Base-by-base conservation (phyloP, 2,888 invertebrate species). In the Anaspis maculata region DNA sequence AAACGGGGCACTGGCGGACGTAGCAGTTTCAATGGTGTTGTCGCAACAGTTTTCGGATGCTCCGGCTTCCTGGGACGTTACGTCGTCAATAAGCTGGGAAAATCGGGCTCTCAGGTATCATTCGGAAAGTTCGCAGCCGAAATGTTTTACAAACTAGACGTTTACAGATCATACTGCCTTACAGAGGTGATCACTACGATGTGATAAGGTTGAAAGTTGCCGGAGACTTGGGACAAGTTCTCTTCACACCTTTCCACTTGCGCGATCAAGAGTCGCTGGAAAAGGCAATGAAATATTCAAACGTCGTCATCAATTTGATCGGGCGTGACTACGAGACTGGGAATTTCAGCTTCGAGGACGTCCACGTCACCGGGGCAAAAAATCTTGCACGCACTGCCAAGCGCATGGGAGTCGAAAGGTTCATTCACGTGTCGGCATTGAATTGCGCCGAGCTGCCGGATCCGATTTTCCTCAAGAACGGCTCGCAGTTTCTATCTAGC, bases 1-100 rank as follows among this genome's bases (percentile, higher is more conserved):
- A 87, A 83, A 61, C 72, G 83, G 44, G 91, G 90, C 15, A 86
- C 89, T 12, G 91, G 90, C 9, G 97, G 96, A 11, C 79, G 98
- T 19, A 85, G 87, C 48, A 96, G 95, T 57, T 98, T 97, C 64
- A 97, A 87, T 68, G 98, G 98, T 0, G 74, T 88, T 33, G 92
- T 97, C 2, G 92, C 90, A n/a, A 98, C 98, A n/a, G 86, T 98
- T 1, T 96, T 97, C 63, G 97, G 97, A 30, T 78, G 79, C 34
- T 81, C 82, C 19, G 97, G 97, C 2, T 91, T 90, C 56, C 67
- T 96, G 1, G 98, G 97, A 0, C 73, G 79, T 45, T 82, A 84
- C 69, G 77, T 97, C 10, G 82, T 86, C 61, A 95, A 92, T 61
- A 79, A 82, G 54, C 70, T 99, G 32, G 97, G 95, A 52, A 90